Base-by-base conservation (phyloP, 2,888 invertebrate genomes). In the Aphodius sticticus region DNA sequence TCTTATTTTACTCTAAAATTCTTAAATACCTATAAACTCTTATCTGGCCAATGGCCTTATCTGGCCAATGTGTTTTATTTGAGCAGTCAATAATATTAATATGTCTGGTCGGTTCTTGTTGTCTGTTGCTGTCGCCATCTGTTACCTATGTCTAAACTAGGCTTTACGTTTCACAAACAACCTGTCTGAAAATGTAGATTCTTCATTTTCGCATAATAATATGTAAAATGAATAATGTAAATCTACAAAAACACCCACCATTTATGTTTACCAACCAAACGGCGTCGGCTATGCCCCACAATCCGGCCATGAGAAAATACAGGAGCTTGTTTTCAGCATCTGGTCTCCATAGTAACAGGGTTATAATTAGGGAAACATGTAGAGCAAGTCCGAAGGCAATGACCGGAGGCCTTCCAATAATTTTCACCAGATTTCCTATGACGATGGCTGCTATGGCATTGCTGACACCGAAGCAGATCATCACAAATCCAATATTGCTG, bases 191-290 rank as follows among this genome's bases (percentile, higher is more conserved):
- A 26, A 26, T 26, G 26, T 26, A 26, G 3, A 26, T 26, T 26
- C 26, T 26, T 26, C 26, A 26, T 26, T 2, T 26, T 26, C 3
- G 26, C 26, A 26, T 26, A 26, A 26, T 26, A 26, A 26, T 26
- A 26, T 26, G 26, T 26, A 26, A 3, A 26, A 26, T 26, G 2
- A 26, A 26, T 26, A 26, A 26, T 79, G 38, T 6, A 80, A 6
- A 78, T 6, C 6, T 72, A 77, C 15, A 16, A 16, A 12, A n/a
- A 12, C 79, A 88, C 92, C 91, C 87, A 97, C 97, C 96, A 87
- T 97, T 97, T 74, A 97, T 94, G 89, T 97, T 96, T 2, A 97
- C 97, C 82, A 97, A 92, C 96, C 97, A 97, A 77, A 97, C 92
- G 0, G 96, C 97, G 85, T 97, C 97, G 70, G 96, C 95, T 4